Evolutionary conservation across 1,140 invertebrate species (phyloP), one percentile per base, ranked within the genome.

Genomic region (Harlomillsia oculata): DNA sequence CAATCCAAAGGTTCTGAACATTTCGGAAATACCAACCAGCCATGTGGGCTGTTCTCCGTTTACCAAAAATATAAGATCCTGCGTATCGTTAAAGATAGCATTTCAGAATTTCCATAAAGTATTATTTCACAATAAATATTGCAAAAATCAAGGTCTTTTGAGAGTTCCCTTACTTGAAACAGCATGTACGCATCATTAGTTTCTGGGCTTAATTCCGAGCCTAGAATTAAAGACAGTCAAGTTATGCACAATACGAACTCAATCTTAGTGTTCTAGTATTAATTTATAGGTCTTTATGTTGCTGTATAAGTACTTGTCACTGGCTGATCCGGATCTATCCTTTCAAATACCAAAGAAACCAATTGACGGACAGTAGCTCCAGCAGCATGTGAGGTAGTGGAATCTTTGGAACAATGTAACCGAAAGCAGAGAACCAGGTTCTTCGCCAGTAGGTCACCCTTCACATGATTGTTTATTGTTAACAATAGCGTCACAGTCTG

Each of bases 31-130:
- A 5, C 91, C 92, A 16, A 87, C 78, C 32, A 98, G 74, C 94
- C 94, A 99, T 63, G 82, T 83, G 0, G 94, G 90, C 68, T 93
- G 85, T 72, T 99, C 95, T 6, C 88, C 91, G 75, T 97, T 96
- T 2, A 98, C 89, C 50, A 99, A 72, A 68, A 94, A 89, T 41
- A 97, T 92, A 60, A 99, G 80, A 76, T 99, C 95, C 82, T 61
- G 30, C 1, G 62, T 5, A 9, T 50, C 16, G 28, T 14, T 36
- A 49, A 34, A 46, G 5, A 46, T 46, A 25, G 28, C 21, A 11
- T 20, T 20, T 43, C 11, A 9, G 18, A 20, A 43, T 43, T 13
- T 11, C 40, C n/a, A n/a, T 34, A 9, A 9, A 34, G 32, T 34
- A 34, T 34, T 34, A 34, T 11, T 34, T 34, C 9, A 34, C 9